phyloP scores from a whole-genome alignment of 2,888 invertebrate genomes.

The Drosophila paranaensis region DNA sequence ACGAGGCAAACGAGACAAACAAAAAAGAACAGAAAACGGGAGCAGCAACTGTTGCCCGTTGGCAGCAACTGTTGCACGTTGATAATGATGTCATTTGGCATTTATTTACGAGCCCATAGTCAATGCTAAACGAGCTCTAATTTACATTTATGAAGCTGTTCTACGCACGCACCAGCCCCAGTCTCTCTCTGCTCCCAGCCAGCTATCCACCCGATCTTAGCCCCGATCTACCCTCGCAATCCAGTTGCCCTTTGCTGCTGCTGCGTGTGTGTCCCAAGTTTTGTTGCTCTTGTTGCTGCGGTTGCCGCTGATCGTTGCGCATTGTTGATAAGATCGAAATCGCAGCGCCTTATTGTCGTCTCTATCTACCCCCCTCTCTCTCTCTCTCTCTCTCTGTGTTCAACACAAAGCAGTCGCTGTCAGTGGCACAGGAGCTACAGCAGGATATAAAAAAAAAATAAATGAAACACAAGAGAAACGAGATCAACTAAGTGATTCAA shows the following conservation, averaged over 20 bases:
- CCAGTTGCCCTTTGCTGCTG: constrained; percentile 24
- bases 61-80: constrained; percentile 52
- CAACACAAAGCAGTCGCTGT: constrained; percentile 39
- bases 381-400: constrained; percentile 43
- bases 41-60: constrained; percentile 24
- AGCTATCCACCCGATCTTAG: constrained; percentile 4
- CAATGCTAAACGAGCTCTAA: constrained; percentile 83
- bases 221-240: neutral
- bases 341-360: constrained; percentile 58
- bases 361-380: constrained; percentile 28
- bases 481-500: constrained; percentile 75
- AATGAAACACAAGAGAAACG: constrained; percentile 40
- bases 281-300: constrained; percentile 46
- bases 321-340: constrained; percentile 76
- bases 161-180: constrained; percentile 71
- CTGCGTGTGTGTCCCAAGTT: constrained; percentile 75
- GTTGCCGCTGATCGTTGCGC: constrained; percentile 66
- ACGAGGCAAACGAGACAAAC: constrained; percentile 62
- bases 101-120: constrained; percentile 83
- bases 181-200: constrained; percentile 15
- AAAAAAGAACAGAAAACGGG: constrained; percentile 23
- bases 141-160: constrained; percentile 84
- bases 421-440: constrained; percentile 27
- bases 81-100: constrained; percentile 83
- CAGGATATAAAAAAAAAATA: constrained; percentile 25